Conservation (phyloP, 2,113 vertebrate genomes). For the Pedionomus torquatus region DNA sequence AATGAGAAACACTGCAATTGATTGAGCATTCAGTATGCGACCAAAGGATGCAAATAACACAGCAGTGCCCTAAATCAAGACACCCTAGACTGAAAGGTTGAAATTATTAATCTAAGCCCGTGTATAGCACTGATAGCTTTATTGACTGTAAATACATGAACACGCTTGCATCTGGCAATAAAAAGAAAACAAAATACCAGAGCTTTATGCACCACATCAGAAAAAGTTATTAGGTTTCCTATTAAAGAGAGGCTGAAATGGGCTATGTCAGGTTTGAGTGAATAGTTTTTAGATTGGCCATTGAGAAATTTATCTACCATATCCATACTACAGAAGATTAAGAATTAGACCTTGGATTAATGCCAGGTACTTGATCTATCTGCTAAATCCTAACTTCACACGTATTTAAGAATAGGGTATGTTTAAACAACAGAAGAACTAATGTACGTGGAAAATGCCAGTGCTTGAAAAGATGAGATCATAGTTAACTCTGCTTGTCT, state of each 20-base stretch:
- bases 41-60: neutral
- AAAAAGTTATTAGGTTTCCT: slow-evolving; percentile 59
- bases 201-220: slow-evolving; percentile 56
- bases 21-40: fast-evolving
- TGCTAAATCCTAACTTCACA: neutral
- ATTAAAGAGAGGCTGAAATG: slow-evolving; percentile 54
- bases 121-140: slow-evolving; percentile 31
- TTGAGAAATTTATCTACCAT: slow-evolving; percentile 63
- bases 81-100: neutral
- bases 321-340: slow-evolving; percentile 44
- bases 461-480: neutral
- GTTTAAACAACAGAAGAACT: neutral
- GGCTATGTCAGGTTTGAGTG: slow-evolving; percentile 37
- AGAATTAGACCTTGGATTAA: slow-evolving; percentile 53
- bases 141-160: slow-evolving; percentile 44
- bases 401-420: neutral
- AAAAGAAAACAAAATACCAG: slow-evolving; percentile 58
- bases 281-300: slow-evolving; percentile 48
- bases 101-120: slow-evolving; percentile 35
- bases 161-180: slow-evolving; percentile 13
- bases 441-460: neutral
- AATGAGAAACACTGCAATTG: neutral
- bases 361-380: slow-evolving; percentile 15
- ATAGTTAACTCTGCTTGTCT: neutral
- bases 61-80: neutral